Evolutionary conservation across 2,113 vertebrate species (phyloP).

Genomic region (Pseudonaja textilis): DNA sequence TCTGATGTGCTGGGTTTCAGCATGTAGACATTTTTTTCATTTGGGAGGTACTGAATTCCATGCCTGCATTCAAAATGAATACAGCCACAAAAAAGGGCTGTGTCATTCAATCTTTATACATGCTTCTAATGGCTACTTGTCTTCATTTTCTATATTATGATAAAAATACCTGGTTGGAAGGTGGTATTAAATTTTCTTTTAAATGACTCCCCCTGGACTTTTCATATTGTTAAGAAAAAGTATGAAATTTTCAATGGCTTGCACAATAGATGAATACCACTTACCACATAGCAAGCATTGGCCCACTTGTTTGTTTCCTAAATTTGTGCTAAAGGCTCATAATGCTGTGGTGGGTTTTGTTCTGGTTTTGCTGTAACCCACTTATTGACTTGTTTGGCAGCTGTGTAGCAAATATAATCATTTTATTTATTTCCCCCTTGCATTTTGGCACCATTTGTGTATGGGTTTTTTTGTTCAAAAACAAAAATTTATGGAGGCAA

Average conservation of each 20-base stretch:
- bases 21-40: not conserved
- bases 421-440: not conserved
- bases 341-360: not conserved
- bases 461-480: not conserved
- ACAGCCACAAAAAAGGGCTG: not conserved
- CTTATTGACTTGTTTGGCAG: not conserved
- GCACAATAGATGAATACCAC: not conserved
- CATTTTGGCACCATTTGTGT: not conserved
- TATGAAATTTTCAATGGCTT: not conserved
- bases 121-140: not conserved
- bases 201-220: not conserved
- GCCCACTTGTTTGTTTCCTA: not conserved
- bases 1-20: not conserved
- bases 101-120: not conserved
- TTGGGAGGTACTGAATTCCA: not conserved
- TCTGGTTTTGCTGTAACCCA: not conserved
- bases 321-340: not conserved
- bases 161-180: not conserved
- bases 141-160: not conserved
- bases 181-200: not conserved
- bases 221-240: not conserved
- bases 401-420: not conserved
- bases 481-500: not conserved
- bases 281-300: not conserved
- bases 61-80: not conserved